phyloP scores from a whole-genome alignment of 1,140 invertebrate genomes.

The Rhynchophorus ferrugineus region DNA sequence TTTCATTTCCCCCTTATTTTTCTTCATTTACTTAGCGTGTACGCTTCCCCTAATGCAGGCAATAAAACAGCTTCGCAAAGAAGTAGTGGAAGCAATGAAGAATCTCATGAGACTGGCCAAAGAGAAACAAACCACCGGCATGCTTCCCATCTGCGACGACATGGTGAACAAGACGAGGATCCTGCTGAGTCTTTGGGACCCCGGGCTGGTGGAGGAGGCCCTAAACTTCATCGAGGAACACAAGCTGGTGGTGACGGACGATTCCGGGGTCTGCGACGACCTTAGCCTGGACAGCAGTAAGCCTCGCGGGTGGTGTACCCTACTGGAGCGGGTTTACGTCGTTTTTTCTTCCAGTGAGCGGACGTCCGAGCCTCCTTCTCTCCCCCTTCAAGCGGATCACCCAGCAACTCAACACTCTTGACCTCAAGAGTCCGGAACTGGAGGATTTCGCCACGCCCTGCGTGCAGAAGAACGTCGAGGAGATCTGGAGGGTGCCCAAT shows the following conservation, averaged over 20 bases:
- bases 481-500: slow-evolving; percentile 45
- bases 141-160: slow-evolving; percentile 70
- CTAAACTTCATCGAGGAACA: slow-evolving; percentile 73
- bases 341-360: slow-evolving; percentile 8
- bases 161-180: slow-evolving; percentile 72
- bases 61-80: slow-evolving; percentile 66
- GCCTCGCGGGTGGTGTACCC: too few relatives aligned
- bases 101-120: slow-evolving; percentile 63
- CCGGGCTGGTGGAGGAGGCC: slow-evolving; percentile 75
- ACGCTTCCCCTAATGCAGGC: slow-evolving; percentile 44
- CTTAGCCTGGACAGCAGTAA: slow-evolving; percentile 31
- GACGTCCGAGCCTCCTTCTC: slow-evolving; percentile 44
- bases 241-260: slow-evolving; percentile 47
- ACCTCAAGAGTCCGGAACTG: slow-evolving; percentile 60
- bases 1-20: neutral
- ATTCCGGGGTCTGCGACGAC: slow-evolving; percentile 39
- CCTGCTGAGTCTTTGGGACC: slow-evolving; percentile 74
- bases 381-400: slow-evolving; percentile 70
- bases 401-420: slow-evolving; percentile 62
- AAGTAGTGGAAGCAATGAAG: slow-evolving; percentile 72
- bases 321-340: too few relatives aligned
- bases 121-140: slow-evolving; percentile 61
- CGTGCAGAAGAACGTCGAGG: slow-evolving; percentile 51
- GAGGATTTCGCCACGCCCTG: slow-evolving; percentile 64
- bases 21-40: too few relatives aligned